Base-by-base conservation (phyloP, 1,140 invertebrate genomes). In the Radopholus similis region DNA sequence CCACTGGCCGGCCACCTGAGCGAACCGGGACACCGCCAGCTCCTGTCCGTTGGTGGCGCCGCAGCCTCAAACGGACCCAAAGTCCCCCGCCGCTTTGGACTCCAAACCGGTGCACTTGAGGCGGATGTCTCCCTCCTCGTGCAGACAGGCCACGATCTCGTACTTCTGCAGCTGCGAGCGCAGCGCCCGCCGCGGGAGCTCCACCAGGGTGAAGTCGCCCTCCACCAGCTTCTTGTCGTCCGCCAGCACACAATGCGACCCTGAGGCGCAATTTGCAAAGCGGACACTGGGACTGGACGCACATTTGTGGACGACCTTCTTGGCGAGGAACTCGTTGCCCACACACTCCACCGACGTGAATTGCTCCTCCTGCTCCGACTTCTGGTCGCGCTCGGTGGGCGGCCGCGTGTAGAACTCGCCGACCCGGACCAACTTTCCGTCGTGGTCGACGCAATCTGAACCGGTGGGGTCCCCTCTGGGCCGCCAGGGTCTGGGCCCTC, bases 261-360 rank as follows among this genome's bases (percentile, higher is more conserved):
- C 70, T 77, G 26, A n/a, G 18, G n/a, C 32, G 32, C 30, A 51
- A 64, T 13, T 28, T n/a, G 38, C 66, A 60, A 66, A 66, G 11
- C 32, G 15, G 11, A 18, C 18, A n/a, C 37, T 21, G 23, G 26
- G 42, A 64, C 28, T 21, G 32, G 38, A 47, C 62, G 13, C 42
- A 77, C 72, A 74, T 59, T 74, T 78, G 30, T 79, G 75, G n/a
- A 74, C 59, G n/a, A 74, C 56, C 65, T 74, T 74, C 35, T 77
- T 74, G 18, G 74, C 72, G 5, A 34, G 23, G 13, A 44, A 47
- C 26, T 70, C 72, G 40, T 74, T 56, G 18, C 72, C 72, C n/a
- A 60, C 60, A 53, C 72, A 74, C 42, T 74, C 72, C 49, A 74
- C 72, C 28, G 34, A 53, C 15, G 58, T 49, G 21, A 38, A 63